These are phyloP conservation scores for Caenorhabditis inopinata DNA, from an alignment of 1,140 invertebrate species.

Conservation along the genomic window DNA sequence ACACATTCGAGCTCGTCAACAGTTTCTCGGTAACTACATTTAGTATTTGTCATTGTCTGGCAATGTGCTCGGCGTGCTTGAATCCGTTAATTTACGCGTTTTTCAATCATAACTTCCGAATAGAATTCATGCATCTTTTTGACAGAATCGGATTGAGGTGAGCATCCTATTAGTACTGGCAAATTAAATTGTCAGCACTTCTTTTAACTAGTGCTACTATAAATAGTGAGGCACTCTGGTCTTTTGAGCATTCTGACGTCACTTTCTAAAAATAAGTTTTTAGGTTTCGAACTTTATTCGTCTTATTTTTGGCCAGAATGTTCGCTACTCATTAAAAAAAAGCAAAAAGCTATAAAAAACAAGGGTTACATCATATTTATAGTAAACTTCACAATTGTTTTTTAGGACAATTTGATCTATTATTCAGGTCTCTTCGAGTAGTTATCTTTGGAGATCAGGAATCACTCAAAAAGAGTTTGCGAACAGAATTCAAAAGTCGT, in stretches of 20 bases:
- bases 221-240: no score
- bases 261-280: no score
- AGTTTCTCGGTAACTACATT: conserved; percentile 67
- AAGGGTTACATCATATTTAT: no score
- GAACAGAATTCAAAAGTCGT: not conserved
- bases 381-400: no score
- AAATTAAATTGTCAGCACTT: no score
- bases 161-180: not conserved
- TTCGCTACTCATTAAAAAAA: no score
- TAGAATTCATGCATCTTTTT: conserved; percentile 59
- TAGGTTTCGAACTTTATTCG: no score
- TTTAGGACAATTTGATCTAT: no score
- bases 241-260: no score
- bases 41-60: conserved; percentile 68
- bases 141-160: conserved; percentile 46
- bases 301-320: no score
- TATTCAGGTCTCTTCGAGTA: not conserved
- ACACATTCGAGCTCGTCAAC: conserved; percentile 56
- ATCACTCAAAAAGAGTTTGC: not conserved
- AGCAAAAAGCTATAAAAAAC: no score
- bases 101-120: conserved; percentile 64
- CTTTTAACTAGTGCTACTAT: no score
- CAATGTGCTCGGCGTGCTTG: conserved; percentile 61
- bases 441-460: conserved; percentile 1
- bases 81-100: conserved; percentile 64